phyloP scores from a whole-genome alignment of 2,113 vertebrate species.

The Cisticola juncidis region DNA sequence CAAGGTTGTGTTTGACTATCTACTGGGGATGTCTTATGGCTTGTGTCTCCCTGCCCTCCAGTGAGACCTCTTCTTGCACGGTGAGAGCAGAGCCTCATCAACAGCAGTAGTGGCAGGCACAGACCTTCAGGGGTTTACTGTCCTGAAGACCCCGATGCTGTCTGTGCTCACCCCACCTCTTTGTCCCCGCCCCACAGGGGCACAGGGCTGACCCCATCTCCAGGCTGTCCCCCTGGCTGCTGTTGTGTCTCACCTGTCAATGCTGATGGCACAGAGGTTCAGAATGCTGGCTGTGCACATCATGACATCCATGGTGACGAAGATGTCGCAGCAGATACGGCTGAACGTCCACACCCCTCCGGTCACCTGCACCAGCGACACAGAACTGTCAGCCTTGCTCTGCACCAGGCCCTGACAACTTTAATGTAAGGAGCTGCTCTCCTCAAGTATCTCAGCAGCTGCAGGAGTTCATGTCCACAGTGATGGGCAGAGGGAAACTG shows the following conservation, averaged over 20 bases:
- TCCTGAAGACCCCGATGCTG: not conserved
- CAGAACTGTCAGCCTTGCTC: slow-evolving; percentile 22
- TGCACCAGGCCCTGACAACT: not conserved
- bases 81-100: not conserved
- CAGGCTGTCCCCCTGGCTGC: not conserved
- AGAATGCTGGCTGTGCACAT: slow-evolving; percentile 98
- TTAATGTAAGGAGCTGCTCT: not conserved
- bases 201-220: not conserved
- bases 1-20: fast-evolving
- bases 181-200: not conserved
- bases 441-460: not conserved
- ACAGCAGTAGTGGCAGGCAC: not conserved
- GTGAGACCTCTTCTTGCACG: not conserved
- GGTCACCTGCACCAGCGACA: slow-evolving; percentile 70
- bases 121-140: not conserved
- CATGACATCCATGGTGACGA: slow-evolving; percentile 95
- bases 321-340: slow-evolving; percentile 88
- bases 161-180: not conserved
- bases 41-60: not conserved
- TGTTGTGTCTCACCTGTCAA: slow-evolving; percentile 86
- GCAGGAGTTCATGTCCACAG: not conserved
- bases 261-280: slow-evolving; percentile 96
- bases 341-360: slow-evolving; percentile 92
- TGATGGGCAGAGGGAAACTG: not conserved
- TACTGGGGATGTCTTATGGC: not conserved